Percentiles rank a stretch among this genome's conserved stretches.
These are phyloP conservation scores for Notoglanidium macrostoma DNA, from an alignment of 2,797 vertebrate species.

Conservation along the genomic window DNA sequence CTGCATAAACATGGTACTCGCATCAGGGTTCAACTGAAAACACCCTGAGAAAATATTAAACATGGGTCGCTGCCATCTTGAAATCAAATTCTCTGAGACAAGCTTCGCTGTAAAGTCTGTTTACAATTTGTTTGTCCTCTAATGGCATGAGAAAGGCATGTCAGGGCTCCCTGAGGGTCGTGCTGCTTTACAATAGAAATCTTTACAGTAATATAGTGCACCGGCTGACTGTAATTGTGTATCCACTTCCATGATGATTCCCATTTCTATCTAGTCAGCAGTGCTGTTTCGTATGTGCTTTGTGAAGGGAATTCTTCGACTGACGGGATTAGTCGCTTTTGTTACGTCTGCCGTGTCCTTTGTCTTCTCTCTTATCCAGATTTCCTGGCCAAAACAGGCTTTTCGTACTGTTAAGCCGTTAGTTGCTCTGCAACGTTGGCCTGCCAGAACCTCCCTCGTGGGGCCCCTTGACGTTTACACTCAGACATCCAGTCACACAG, in stretches of 20 bases:
- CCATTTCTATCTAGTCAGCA: not conserved
- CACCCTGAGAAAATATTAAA: not conserved
- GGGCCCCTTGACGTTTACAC: slow-evolving; percentile 55
- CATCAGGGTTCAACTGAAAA: not conserved
- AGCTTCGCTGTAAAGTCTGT: slow-evolving; percentile 21
- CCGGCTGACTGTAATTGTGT: too few species aligned
- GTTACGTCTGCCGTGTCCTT: not conserved
- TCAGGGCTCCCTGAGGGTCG: too few species aligned
- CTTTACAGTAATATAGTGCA: not conserved
- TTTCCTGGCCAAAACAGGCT: slow-evolving; percentile 27
- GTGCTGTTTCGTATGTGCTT: not conserved
- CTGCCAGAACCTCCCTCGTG: slow-evolving; percentile 52
- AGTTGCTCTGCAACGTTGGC: slow-evolving; percentile 36
- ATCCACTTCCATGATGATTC: not conserved
- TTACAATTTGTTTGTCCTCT: not conserved
- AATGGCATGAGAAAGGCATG: not conserved
- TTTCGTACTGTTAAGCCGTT: slow-evolving; percentile 31
- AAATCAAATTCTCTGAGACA: slow-evolving; percentile 20
- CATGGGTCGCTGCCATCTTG: not conserved
- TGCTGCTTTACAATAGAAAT: not conserved
- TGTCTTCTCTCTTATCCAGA: slow-evolving; percentile 31
- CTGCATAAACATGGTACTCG: not conserved
- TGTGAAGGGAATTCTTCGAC: not conserved
- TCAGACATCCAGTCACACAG: slow-evolving; percentile 51
- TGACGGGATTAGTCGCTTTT: not conserved